Evolutionary conservation across 2,113 vertebrate genomes (phyloP), one percentile per base, ranked within the genome.

Genomic region (Lagopus leucura): DNA sequence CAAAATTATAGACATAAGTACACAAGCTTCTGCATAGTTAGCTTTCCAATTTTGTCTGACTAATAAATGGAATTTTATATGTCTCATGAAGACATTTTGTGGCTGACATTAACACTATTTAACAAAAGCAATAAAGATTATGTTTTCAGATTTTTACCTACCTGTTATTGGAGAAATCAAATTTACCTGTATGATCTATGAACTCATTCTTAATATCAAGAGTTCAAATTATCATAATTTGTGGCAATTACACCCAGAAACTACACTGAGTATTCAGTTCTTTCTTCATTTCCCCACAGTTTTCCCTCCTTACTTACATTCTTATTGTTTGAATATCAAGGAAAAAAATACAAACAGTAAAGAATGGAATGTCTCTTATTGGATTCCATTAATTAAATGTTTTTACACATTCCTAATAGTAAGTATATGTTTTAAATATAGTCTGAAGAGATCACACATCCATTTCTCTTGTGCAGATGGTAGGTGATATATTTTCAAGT

Each of bases 81-180:
- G 0, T 83, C n/a, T 70, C 57, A 38, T 52, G 78, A 94, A 96
- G 92, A 95, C 86, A 92, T 82, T 87, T 94, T 93, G 92, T 73
- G 94, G 91, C n/a, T 75, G 58, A 76, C 92, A 27, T 34, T n/a
- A 83, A 52, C 30, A 52, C 34, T 76, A 10, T 64, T 67, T 78
- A 79, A 60, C 40, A 58, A 79, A 88, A 85, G 9, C 27, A 42
- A 28, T 50, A 47, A 79, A 65, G 8, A 52, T 54, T n/a, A 17
- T 9, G 2, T 18, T 88, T 83, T 52, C 36, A 63, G 42, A 36
- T 28, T 70, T 70, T 83, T 73, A 48, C 3, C 86, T 40, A 66
- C 4, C 10, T 24, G 38, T 17, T 4, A 20, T 0, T 60, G 22
- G 19, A 85, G 24, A 71, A 81, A 75, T 28, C 28, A 47, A 8